Percentiles rank a stretch among this genome's conserved stretches.
phyloP scores from a whole-genome alignment of 1,140 invertebrate genomes.

The Heliconius hewitsoni region DNA sequence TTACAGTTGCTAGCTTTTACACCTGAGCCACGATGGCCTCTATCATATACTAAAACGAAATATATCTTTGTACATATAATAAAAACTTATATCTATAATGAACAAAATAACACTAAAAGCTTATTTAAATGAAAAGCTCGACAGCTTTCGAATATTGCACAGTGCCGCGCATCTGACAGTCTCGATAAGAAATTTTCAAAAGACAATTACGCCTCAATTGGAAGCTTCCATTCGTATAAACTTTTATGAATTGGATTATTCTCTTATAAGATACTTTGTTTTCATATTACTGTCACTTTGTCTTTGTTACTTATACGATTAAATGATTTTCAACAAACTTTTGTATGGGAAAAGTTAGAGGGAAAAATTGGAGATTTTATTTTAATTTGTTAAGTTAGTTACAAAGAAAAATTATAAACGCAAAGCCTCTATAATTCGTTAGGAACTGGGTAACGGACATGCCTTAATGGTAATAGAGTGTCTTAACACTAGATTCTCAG shows the following conservation, averaged over 20 bases:
- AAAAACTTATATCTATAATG: not conserved
- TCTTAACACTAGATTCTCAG: too few relatives aligned
- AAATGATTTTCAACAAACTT: not conserved
- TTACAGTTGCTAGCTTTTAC: too few relatives aligned
- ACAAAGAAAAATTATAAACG: too few relatives aligned
- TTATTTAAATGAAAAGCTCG: constrained; percentile 3
- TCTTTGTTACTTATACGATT: not conserved
- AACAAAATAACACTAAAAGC: not conserved
- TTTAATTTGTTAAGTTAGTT: too few relatives aligned
- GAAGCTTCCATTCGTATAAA: not conserved
- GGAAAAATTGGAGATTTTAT: too few relatives aligned
- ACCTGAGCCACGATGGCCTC: too few relatives aligned
- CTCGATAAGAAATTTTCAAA: constrained; percentile 6
- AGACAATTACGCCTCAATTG: not conserved
- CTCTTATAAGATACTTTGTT: not conserved
- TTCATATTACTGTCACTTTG: not conserved
- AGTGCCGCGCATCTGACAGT: not conserved
- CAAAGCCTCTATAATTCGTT: too few relatives aligned
- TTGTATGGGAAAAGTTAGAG: not conserved
- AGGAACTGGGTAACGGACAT: too few relatives aligned
- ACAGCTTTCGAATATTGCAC: not conserved
- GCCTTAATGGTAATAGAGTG: too few relatives aligned
- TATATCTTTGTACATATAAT: too few relatives aligned
- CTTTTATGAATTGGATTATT: constrained; percentile 6
- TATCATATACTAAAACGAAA: too few relatives aligned